Percentiles rank a stretch among this genome's conserved stretches.
Conservation (phyloP, 2,797 vertebrate species). For the Miichthys miiuy region DNA sequence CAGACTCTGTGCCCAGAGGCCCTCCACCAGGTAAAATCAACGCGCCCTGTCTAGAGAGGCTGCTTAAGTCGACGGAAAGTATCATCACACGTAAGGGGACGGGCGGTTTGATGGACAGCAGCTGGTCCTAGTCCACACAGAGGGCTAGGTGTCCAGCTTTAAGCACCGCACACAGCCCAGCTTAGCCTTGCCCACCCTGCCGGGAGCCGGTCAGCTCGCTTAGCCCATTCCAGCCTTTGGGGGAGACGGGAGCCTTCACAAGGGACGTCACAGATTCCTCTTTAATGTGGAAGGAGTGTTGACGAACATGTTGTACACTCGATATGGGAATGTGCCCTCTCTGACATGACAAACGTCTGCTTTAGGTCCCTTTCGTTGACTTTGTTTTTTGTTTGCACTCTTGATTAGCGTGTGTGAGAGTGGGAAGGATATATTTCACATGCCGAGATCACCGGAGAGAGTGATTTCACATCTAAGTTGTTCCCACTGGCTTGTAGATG, state of each 20-base stretch:
- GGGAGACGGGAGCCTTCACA: constrained; percentile 70
- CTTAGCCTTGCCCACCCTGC: constrained; percentile 62
- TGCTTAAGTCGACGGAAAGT: constrained; percentile 88
- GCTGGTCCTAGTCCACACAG: constrained; percentile 83
- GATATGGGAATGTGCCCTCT: constrained; percentile 62
- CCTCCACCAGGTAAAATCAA: constrained; percentile 85
- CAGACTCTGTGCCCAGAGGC: constrained; percentile 70
- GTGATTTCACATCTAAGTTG: constrained; percentile 59
- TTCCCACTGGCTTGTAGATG: constrained; percentile 66
- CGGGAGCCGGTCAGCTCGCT: constrained; percentile 73
- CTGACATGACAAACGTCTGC: constrained; percentile 72
- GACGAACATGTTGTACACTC: constrained; percentile 67
- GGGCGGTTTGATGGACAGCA: constrained; percentile 73
- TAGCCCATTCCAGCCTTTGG: constrained; percentile 84
- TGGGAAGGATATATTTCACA: constrained; percentile 61
- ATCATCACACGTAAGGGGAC: constrained; percentile 83
- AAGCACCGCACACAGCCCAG: constrained; percentile 47
- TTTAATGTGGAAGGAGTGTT: constrained; percentile 58
- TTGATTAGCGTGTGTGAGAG: constrained; percentile 64
- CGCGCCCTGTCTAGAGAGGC: constrained; percentile 87
- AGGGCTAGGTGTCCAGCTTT: constrained; percentile 57
- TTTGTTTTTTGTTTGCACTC: constrained; percentile 68
- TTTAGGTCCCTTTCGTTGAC: constrained; percentile 68
- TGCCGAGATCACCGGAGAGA: constrained; percentile 53
- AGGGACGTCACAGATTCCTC: constrained; percentile 67